phyloP scores from a whole-genome alignment of 2,888 invertebrate genomes.

The Papilio demoleus region DNA sequence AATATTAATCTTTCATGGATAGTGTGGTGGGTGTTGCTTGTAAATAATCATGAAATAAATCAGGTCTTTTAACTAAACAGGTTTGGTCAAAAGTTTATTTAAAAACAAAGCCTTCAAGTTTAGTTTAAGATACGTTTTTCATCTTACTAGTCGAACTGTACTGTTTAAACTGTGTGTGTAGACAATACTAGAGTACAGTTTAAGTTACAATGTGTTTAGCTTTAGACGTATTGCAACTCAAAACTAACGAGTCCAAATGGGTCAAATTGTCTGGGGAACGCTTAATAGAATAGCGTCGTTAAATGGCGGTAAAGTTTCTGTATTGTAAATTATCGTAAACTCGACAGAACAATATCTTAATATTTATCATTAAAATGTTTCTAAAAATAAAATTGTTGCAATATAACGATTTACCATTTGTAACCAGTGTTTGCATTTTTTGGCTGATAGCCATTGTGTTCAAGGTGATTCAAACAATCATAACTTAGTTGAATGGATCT shows the following conservation, averaged over 20 bases:
- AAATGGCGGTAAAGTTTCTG: conserved; percentile 13
- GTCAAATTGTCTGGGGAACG: conserved; percentile 5
- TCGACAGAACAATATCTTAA: not conserved
- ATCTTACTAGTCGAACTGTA: no score
- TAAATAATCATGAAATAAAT: no score
- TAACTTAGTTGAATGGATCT: not conserved
- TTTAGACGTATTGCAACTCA: not conserved
- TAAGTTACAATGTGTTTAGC: not conserved
- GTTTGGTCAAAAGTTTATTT: no score
- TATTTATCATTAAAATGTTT: no score
- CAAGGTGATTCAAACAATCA: conserved; percentile 8
- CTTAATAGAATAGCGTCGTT: conserved; percentile 16
- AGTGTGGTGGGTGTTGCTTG: no score
- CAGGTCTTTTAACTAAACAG: no score
- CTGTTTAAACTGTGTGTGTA: no score
- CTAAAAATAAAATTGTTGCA: no score
- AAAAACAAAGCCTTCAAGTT: no score
- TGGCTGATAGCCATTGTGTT: conserved; percentile 9
- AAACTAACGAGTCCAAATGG: conserved; percentile 17
- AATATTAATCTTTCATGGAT: no score
- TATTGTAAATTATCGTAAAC: not conserved
- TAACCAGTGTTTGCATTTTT: conserved; percentile 14
- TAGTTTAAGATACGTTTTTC: no score
- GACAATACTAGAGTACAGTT: not conserved
- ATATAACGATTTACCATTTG: no score